Conservation (phyloP, 53 echinoderm and acorn worm genomes). For the Actinopyga echinites region DNA sequence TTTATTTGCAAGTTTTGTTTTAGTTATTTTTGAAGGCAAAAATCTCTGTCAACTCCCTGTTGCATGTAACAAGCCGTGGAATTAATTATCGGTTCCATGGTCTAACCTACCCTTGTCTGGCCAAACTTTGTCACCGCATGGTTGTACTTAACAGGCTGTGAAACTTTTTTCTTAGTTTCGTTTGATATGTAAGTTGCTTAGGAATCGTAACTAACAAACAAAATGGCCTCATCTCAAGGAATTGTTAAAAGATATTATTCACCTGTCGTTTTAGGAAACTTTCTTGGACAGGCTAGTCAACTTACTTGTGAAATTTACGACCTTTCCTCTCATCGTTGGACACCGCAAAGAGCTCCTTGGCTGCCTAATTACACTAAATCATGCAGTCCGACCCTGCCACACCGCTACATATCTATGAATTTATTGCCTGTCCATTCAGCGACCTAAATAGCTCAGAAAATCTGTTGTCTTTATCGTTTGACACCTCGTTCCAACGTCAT, state of each 20-base stretch:
- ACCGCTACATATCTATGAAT: conserved; percentile 4
- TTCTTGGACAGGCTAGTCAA: neutral
- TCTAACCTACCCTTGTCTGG: no score
- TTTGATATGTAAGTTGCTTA: no score
- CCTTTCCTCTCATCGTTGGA: conserved; percentile 28
- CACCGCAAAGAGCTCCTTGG: conserved; percentile 28
- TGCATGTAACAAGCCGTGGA: no score
- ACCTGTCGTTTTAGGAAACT: neutral
- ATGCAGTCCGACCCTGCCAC: conserved; percentile 1
- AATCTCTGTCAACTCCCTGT: no score
- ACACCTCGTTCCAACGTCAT: conserved; percentile 29
- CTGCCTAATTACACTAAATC: conserved; percentile 35
- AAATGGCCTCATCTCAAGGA: neutral
- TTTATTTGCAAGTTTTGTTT: no score
- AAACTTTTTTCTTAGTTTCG: no score
- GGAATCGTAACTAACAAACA: neutral
- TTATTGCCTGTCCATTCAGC: conserved; percentile 9
- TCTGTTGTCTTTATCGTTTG: conserved; percentile 6
- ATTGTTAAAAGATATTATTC: conserved; percentile 8
- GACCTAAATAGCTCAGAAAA: conserved; percentile 3
- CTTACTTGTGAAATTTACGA: conserved; percentile 3
- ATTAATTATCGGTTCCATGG: no score
- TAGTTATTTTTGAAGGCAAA: no score
- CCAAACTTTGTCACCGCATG: no score
- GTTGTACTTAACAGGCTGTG: no score